These are phyloP conservation scores for Mimumesa dahlbomi DNA, from an alignment of 2,888 invertebrate genomes.

Conservation along the genomic window DNA sequence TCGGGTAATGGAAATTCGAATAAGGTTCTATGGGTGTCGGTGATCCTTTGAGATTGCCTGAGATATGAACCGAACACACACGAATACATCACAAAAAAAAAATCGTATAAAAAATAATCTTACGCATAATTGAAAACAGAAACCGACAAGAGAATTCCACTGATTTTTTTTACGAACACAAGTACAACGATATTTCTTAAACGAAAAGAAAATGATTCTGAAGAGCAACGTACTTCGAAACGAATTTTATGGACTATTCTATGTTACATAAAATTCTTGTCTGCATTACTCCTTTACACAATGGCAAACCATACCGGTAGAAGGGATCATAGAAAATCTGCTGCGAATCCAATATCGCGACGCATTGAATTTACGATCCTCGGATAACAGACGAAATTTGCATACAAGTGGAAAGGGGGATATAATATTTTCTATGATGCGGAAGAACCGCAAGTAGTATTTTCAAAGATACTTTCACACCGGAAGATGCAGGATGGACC, in stretches of 20 bases:
- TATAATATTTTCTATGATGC: conserved; percentile 2
- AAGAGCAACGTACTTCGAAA: neutral
- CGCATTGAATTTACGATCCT: conserved; percentile 1
- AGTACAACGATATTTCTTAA: neutral
- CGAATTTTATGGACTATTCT: too few species aligned
- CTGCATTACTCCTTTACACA: too few species aligned
- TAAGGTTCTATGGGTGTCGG: conserved; percentile 8
- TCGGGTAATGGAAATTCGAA: conserved; percentile 44
- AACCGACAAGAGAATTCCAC: neutral
- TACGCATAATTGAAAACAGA: neutral
- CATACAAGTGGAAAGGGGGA: neutral
- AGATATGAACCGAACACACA: neutral
- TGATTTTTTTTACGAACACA: neutral
- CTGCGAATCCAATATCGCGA: neutral
- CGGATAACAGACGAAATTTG: conserved; percentile 2
- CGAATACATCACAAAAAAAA: neutral
- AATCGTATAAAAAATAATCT: too few species aligned
- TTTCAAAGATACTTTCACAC: neutral
- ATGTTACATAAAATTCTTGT: too few species aligned
- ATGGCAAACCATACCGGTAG: too few species aligned
- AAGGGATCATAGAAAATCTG: neutral
- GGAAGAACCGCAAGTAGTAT: conserved; percentile 1
- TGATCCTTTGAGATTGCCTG: conserved; percentile 22
- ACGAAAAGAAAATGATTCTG: neutral
- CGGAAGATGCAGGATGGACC: neutral